These are phyloP conservation scores for Lordiphosa collinella DNA, from an alignment of 1,140 invertebrate species.

Conservation along the genomic window DNA sequence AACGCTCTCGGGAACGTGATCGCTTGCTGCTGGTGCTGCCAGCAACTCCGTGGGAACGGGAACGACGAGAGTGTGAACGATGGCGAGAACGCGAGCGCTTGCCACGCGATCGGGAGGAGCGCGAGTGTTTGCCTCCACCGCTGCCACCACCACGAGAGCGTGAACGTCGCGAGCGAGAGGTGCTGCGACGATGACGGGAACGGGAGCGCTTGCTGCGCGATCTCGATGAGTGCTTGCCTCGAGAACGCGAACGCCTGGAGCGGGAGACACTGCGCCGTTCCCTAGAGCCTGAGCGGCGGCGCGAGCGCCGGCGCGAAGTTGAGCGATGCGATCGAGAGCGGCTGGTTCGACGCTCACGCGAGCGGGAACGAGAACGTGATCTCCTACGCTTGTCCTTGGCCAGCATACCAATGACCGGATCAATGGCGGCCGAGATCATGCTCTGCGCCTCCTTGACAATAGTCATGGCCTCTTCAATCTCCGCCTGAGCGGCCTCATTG, in stretches of 20 bases:
- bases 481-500: constrained; percentile 95
- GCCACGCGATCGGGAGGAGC: constrained; percentile 47
- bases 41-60: constrained; percentile 28
- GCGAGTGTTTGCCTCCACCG: constrained; percentile 53
- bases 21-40: constrained; percentile 14
- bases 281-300: constrained; percentile 71
- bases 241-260: constrained; percentile 82
- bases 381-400: constrained; percentile 89
- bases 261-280: constrained; percentile 80
- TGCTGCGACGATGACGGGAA: constrained; percentile 79
- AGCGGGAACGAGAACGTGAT: constrained; percentile 82
- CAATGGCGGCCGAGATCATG: constrained; percentile 94
- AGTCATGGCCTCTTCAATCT: constrained; percentile 98
- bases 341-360: constrained; percentile 82
- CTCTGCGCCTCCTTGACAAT: constrained; percentile 97
- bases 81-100: constrained; percentile 81
- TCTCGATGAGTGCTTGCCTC: constrained; percentile 70
- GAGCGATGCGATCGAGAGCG: constrained; percentile 84
- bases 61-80: constrained; percentile 58
- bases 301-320: constrained; percentile 81
- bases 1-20: constrained; percentile 79
- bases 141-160: constrained; percentile 47
- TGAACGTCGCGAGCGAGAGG: constrained; percentile 67
- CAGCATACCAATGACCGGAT: constrained; percentile 91
- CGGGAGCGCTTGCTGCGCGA: constrained; percentile 81